Conservation (phyloP, 2,113 vertebrate species). For the Epinephelus lanceolatus region DNA sequence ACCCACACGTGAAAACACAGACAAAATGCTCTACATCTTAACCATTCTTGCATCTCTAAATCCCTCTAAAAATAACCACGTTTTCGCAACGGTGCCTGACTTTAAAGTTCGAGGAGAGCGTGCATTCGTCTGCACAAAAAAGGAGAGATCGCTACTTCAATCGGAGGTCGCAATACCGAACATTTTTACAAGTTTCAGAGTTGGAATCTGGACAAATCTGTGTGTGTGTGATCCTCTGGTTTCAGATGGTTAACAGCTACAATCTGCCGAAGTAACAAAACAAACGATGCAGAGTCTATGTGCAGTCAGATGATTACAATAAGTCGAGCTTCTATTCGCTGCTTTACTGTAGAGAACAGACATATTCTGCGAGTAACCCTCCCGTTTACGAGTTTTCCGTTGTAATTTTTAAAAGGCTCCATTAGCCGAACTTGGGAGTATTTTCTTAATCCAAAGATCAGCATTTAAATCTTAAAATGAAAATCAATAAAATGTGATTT, state of each 20-base stretch:
- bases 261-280: neutral
- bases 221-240: neutral
- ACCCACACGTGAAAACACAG: neutral
- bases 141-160: neutral
- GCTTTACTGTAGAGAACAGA: neutral
- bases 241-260: neutral
- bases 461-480: constrained; percentile 11
- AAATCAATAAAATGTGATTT: constrained; percentile 44
- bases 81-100: neutral
- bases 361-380: neutral
- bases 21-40: neutral
- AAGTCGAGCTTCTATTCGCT: neutral
- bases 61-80: neutral
- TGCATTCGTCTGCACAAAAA: neutral
- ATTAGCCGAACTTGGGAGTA: constrained; percentile 9
- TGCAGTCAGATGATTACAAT: neutral
- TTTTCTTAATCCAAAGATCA: constrained; percentile 8
- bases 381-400: constrained; percentile 12
- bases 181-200: constrained; percentile 1
- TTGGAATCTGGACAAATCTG: constrained; percentile 19
- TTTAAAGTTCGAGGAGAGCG: constrained; percentile 8
- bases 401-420: constrained; percentile 26
- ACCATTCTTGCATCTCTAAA: neutral
- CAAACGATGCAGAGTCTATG: neutral
- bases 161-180: neutral